Evolutionary conservation across 2,888 invertebrate species (phyloP), one percentile per base, ranked within the genome.

Genomic region (Aphrophora alni): DNA sequence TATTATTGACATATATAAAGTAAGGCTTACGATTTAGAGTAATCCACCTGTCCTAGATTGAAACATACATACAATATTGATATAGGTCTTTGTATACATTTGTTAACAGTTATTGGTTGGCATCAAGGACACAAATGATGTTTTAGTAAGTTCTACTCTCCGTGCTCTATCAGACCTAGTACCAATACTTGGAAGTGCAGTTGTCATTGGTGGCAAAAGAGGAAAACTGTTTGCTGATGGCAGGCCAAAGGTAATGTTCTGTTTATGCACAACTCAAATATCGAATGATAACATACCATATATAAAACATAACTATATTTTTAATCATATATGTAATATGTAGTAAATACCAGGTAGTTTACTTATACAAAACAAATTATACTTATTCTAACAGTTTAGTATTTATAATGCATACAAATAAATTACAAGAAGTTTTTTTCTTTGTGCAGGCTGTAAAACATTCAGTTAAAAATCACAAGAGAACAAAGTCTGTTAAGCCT

Each of bases 141-240:
- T 91, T 78, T 89, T 98, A 82, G 97, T 97, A 0, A 92, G 94
- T 28, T 92, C 93, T 81, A 97, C 97, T 14, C 89, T 98, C 75
- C 91, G 93, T 80, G 94, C 95, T 77, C 88, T 98, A 81, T 96
- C 97, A 80, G 94, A 95, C 86, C 89, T 98, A 80, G 95, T 98
- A 27, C 95, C 96, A 0, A 91, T 97, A 83, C 89, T 97, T 77
- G 97, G 98, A 17, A 94, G 96, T 17, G 91, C 93, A n/a, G 91
- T 93, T 25, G 96, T 98, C 0, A 93, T 98, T 71, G 96, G 97
- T 2, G 95, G 96, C 0, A 93, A 93, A 86, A 91, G 97, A 83
- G 92, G 92, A 0, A 94, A 93, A 87, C 89, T 95, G 78, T 98
- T 98, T 87, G 94, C 95, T 26, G 96, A 97, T 87, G 97, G 97